Evolutionary conservation across 2,888 invertebrate genomes (phyloP).

Genomic region (Seira ritae): DNA sequence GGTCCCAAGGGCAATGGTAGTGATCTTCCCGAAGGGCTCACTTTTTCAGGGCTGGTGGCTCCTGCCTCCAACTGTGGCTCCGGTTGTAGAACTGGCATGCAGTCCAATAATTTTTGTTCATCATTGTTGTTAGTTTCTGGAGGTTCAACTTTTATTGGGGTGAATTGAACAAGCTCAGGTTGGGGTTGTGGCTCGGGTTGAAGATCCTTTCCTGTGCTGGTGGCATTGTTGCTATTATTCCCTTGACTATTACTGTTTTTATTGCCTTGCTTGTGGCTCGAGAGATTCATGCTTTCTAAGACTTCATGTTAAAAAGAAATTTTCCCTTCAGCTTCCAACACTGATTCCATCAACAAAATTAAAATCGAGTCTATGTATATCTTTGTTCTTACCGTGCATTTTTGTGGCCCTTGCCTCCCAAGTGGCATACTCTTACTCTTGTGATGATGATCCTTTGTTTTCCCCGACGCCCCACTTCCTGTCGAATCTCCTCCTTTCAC

Average conservation of each 20-base stretch:
- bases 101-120: slow-evolving; percentile 21
- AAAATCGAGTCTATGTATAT: no score
- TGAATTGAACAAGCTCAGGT: slow-evolving; percentile 30
- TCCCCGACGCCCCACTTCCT: slow-evolving; percentile 8
- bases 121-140: not conserved
- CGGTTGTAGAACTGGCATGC: slow-evolving; percentile 50
- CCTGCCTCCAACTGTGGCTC: slow-evolving; percentile 30
- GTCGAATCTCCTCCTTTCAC: not conserved
- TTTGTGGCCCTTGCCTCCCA: slow-evolving; percentile 92
- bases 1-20: not conserved
- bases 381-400: slow-evolving; percentile 87
- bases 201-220: not conserved
- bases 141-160: slow-evolving; percentile 41
- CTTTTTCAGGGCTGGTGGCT: slow-evolving; percentile 20
- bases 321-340: no score
- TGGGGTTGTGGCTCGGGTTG: slow-evolving; percentile 31
- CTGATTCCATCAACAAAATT: no score
- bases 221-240: slow-evolving; percentile 22
- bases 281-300: slow-evolving; percentile 52
- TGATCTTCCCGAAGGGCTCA: not conserved
- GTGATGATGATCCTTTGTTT: slow-evolving; percentile 76
- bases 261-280: slow-evolving; percentile 45
- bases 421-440: slow-evolving; percentile 92
- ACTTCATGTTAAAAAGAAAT: slow-evolving; percentile 29
- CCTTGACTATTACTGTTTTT: slow-evolving; percentile 23